Evolutionary conservation across 2,888 invertebrate species (phyloP), one percentile per base, ranked within the genome.

Genomic region (Drosophila barbarae): DNA sequence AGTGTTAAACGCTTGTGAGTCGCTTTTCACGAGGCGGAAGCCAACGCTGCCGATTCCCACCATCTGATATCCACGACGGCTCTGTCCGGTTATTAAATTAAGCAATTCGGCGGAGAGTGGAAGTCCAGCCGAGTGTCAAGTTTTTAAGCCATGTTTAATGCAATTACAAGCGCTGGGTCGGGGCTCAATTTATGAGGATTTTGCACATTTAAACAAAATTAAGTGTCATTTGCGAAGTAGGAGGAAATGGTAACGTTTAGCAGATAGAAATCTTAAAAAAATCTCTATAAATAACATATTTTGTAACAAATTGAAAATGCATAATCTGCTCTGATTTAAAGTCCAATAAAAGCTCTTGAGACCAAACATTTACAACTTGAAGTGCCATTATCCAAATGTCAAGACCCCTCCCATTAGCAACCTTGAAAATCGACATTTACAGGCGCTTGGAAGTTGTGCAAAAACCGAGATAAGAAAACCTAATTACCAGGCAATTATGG

Each of bases 11-110:
- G 70, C 55, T 72, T 65, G 57, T 44, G 55, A 69, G 64, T 66
- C 41, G 68, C 55, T 69, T 76, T 74, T 75, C 47, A 69, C 67
- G 57, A 81, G 77, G 68, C 81, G 79, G 79, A 79, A 79, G 74
- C 68, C 36, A 47, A 18, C 5, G 41, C 2, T 2, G 23, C 41
- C 36, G 51, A 35, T 68, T 69, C 58, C 50, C 69, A 63, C 50
- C 53, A 66, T 53, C 56, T 64, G 56, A 63, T 23, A 23, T 76
- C 71, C 50, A 39, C 49, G 46, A 39, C 49, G 46, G 53, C 55
- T 23, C 53, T 28, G 54, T 63, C 68, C 61, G 56, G 76, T 61
- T 76, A 73, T 71, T 73, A 51, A 71, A 71, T 71, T 55, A 60
- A 72, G 56, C 61, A 36, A 44, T 66, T 59, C 47, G 51, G 26